These are phyloP conservation scores for Cephalopachus bancanus DNA, from an alignment of 2,797 vertebrate species.

Conservation along the genomic window DNA sequence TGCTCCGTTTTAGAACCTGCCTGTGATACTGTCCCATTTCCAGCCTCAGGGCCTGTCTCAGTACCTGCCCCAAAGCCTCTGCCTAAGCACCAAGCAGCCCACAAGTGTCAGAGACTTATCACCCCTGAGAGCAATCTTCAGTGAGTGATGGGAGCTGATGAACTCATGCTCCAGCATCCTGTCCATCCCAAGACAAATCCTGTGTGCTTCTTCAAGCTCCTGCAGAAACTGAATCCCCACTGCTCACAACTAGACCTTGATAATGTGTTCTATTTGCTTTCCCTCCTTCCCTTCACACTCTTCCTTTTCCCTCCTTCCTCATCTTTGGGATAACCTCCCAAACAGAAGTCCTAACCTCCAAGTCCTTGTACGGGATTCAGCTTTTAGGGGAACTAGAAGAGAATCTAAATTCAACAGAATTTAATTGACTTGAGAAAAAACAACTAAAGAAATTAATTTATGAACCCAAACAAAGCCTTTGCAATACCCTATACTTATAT, in stretches of 20 bases:
- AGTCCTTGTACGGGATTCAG: neutral
- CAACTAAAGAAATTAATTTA: slow-evolving; percentile 15
- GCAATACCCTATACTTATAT: neutral
- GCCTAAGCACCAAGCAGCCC: neutral
- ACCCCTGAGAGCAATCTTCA: neutral
- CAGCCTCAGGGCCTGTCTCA: neutral
- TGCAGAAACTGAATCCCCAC: neutral
- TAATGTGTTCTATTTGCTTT: too few relatives aligned
- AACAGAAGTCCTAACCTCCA: neutral
- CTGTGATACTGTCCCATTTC: neutral
- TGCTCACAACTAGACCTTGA: neutral
- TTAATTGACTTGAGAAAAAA: neutral
- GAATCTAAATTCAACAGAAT: neutral
- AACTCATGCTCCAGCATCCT: neutral
- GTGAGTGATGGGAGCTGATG: neutral
- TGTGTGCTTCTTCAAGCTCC: neutral
- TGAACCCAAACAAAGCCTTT: slow-evolving; percentile 42
- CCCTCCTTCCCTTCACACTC: neutral
- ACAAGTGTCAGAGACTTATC: neutral
- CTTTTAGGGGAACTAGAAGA: neutral
- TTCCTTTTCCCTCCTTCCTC: neutral
- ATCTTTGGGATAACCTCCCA: neutral
- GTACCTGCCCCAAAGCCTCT: neutral
- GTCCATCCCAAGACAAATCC: neutral
- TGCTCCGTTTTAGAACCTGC: neutral